Evolutionary conservation across 2,888 invertebrate genomes (phyloP).

Genomic region (Spicauda simplicius): DNA sequence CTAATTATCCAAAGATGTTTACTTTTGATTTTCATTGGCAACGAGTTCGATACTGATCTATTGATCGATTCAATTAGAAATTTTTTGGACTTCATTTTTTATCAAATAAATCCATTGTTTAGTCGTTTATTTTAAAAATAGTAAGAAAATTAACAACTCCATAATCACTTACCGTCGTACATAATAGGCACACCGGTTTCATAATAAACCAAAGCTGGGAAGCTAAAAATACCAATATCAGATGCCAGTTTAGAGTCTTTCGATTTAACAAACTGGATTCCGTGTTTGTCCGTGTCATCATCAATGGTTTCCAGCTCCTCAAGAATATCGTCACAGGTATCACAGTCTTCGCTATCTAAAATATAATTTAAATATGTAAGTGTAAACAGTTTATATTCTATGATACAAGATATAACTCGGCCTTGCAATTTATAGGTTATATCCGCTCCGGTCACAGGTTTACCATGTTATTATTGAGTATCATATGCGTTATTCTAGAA

Average conservation of each 20-base stretch:
- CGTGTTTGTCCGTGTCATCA: conserved; percentile 96
- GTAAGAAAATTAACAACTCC: background rate
- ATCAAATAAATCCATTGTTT: background rate
- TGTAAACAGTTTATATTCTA: background rate
- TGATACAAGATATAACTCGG: too few relatives aligned
- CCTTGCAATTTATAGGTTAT: background rate
- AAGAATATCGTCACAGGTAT: conserved; percentile 92
- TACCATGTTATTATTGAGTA: too few relatives aligned
- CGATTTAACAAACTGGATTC: conserved; percentile 97
- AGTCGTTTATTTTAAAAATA: background rate
- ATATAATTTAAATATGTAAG: conserved; percentile 31
- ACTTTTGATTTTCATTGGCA: background rate
- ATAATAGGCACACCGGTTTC: conserved; percentile 97
- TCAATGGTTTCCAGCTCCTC: conserved; percentile 96
- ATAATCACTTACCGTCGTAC: conserved; percentile 93
- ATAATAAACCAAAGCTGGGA: conserved; percentile 96
- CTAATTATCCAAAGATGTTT: background rate
- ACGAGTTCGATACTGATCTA: background rate
- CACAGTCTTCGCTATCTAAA: conserved; percentile 93
- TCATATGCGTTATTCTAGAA: too few relatives aligned
- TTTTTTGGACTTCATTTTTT: background rate
- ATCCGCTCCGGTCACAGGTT: too few relatives aligned
- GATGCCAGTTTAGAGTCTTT: conserved; percentile 95
- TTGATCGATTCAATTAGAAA: background rate
- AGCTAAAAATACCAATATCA: conserved; percentile 96